A percentile compares a stretch with the other conserved stretches of the same genome.
Evolutionary conservation across 2,888 invertebrate genomes (phyloP).

Genomic region (Dascillus cervinus): DNA sequence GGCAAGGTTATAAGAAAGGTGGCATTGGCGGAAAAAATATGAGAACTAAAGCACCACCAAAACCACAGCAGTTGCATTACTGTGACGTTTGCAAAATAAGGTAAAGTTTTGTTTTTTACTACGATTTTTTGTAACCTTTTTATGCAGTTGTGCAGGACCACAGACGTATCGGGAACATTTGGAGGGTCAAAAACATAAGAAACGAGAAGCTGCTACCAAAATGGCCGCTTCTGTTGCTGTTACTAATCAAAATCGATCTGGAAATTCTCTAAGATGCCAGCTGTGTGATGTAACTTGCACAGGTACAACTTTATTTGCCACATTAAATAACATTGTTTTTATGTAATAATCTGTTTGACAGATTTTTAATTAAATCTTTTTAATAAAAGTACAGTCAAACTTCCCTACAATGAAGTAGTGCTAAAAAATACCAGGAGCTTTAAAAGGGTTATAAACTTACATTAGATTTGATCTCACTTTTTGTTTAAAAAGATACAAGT

Average conservation of each 20-base stretch:
- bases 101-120: constrained; percentile 35
- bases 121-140: constrained; percentile 1
- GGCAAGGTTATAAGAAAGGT: constrained; percentile 57
- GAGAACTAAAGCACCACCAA: constrained; percentile 73
- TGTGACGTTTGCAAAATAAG: constrained; percentile 99
- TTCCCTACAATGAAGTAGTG: too few species aligned
- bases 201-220: constrained; percentile 85
- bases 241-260: constrained; percentile 54
- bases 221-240: constrained; percentile 57
- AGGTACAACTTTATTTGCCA: constrained; percentile 48
- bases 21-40: constrained; percentile 55
- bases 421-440: too few species aligned
- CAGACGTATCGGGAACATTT: constrained; percentile 91
- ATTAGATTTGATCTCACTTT: too few species aligned
- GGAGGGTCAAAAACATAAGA: constrained; percentile 98
- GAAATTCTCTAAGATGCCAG: constrained; percentile 82
- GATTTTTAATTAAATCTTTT: not conserved
- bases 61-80: constrained; percentile 91
- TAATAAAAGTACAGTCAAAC: too few species aligned
- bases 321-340: too few species aligned
- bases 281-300: constrained; percentile 98
- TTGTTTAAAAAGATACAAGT: too few species aligned
- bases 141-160: constrained; percentile 38
- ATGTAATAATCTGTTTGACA: constrained; percentile 2
- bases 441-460: too few species aligned